Evolutionary conservation across 1,140 invertebrate genomes (phyloP).

Genomic region (Brachystomella parvula): DNA sequence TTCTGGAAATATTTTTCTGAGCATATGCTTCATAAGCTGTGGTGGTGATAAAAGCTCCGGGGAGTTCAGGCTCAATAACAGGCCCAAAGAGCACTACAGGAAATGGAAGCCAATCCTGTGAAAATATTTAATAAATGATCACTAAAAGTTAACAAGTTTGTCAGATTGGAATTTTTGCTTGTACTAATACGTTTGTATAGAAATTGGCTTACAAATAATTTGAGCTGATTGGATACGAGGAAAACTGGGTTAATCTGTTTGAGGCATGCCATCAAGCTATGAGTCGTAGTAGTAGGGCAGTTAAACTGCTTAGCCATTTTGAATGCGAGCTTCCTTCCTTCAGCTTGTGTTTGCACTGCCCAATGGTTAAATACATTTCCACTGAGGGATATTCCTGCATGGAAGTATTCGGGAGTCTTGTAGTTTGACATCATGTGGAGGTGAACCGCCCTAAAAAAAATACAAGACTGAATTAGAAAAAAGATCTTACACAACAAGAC

Average conservation of each 20-base stretch:
- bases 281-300: constrained; percentile 11
- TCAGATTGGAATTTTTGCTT: not conserved
- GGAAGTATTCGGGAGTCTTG: too few species aligned
- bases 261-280: constrained; percentile 15
- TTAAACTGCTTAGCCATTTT: constrained; percentile 4
- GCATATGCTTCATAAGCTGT: constrained; percentile 8
- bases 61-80: constrained; percentile 20
- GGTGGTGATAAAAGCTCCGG: constrained; percentile 24
- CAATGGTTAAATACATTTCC: constrained; percentile 23
- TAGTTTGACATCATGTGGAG: too few species aligned
- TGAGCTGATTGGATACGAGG: constrained; percentile 18
- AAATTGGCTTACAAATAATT: constrained; percentile 18
- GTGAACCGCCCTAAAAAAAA: too few species aligned
- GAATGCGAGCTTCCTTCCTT: constrained; percentile 14
- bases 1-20: not conserved
- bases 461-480: too few species aligned
- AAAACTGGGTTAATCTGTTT: constrained; percentile 17
- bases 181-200: too few species aligned
- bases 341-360: constrained; percentile 9
- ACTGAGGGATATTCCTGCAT: constrained; percentile 13
- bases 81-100: constrained; percentile 27
- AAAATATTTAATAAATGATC: constrained; percentile 3
- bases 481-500: too few species aligned
- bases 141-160: not conserved
- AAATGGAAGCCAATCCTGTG: constrained; percentile 18